Conservation (phyloP, 2,113 vertebrate genomes). For the Sinocyclocheilus rhinocerous region DNA sequence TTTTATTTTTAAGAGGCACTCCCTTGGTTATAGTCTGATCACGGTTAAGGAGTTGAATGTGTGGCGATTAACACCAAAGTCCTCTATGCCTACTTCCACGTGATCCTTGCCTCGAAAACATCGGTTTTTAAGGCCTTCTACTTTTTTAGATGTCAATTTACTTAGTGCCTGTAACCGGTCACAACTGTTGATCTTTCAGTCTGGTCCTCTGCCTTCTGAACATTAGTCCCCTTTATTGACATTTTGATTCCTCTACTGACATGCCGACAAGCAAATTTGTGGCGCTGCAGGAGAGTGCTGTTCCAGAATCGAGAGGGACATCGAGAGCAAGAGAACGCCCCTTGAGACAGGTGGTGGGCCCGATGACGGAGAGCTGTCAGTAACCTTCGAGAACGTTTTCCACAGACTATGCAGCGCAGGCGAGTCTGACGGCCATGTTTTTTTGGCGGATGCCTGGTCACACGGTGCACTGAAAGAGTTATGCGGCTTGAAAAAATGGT, state of each 20-base stretch:
- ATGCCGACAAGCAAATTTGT: conserved; percentile 72
- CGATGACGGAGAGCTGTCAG: conserved; percentile 82
- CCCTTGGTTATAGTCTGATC: conserved; percentile 48
- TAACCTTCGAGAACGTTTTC: conserved; percentile 80
- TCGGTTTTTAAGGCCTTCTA: conserved; percentile 61
- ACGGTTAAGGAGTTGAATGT: conserved; percentile 36
- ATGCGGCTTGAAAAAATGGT: conserved; percentile 71
- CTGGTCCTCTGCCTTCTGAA: conserved; percentile 52
- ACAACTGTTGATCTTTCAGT: conserved; percentile 73
- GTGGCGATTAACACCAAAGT: neutral
- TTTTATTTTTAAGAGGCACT: conserved; percentile 52
- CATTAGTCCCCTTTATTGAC: conserved; percentile 46
- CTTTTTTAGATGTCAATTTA: conserved; percentile 56
- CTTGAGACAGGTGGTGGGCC: conserved; percentile 70
- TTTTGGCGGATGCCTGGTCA: conserved; percentile 68
- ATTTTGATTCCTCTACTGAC: conserved; percentile 47
- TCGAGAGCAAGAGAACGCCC: conserved; percentile 71
- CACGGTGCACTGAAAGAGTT: conserved; percentile 72
- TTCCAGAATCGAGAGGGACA: conserved; percentile 79
- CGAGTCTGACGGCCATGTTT: conserved; percentile 73
- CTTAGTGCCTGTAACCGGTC: conserved; percentile 73
- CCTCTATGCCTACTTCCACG: conserved; percentile 46
- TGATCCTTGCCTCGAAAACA: conserved; percentile 56
- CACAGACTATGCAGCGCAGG: conserved; percentile 81
- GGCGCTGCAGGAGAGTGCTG: conserved; percentile 68